Evolutionary conservation across 2,888 invertebrate species (phyloP).

Genomic region (Dolomedes plantarius): DNA sequence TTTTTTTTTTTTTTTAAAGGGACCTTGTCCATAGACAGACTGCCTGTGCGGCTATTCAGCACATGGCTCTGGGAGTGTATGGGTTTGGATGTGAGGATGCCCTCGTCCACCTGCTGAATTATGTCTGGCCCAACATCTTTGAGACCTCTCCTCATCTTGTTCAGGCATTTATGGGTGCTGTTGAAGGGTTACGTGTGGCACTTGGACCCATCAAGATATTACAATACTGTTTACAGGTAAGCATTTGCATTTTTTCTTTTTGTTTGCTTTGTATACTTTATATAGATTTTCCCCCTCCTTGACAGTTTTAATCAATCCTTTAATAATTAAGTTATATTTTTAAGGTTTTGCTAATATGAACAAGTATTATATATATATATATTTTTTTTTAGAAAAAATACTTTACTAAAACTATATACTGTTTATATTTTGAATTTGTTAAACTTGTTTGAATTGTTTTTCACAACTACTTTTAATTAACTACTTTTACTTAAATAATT

Average conservation of each 20-base stretch:
- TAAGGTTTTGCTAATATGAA: too few species aligned
- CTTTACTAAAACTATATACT: too few species aligned
- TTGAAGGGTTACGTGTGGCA: slow-evolving; percentile 97
- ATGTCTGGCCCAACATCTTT: slow-evolving; percentile 99
- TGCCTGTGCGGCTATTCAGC: slow-evolving; percentile 98
- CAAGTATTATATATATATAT: too few species aligned
- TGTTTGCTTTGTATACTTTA: not conserved
- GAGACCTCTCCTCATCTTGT: slow-evolving; percentile 99
- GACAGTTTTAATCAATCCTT: too few species aligned
- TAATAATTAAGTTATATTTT: too few species aligned
- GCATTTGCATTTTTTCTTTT: slow-evolving; percentile 65
- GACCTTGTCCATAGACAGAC: slow-evolving; percentile 99
- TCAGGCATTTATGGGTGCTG: slow-evolving; percentile 99
- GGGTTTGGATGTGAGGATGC: slow-evolving; percentile 99
- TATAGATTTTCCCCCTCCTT: too few species aligned
- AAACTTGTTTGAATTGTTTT: too few species aligned
- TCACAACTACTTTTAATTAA: too few species aligned
- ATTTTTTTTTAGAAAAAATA: too few species aligned
- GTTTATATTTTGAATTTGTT: too few species aligned
- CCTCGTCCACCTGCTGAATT: slow-evolving; percentile 95
- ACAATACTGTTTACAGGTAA: slow-evolving; percentile 95
- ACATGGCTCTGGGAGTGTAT: slow-evolving; percentile 98
- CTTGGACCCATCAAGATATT: slow-evolving; percentile 97
- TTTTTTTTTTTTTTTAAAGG: slow-evolving; percentile 80
- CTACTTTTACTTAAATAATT: too few species aligned